These are phyloP conservation scores for Xiphophorus birchmanni DNA, from an alignment of 2,797 vertebrate genomes.

Conservation along the genomic window DNA sequence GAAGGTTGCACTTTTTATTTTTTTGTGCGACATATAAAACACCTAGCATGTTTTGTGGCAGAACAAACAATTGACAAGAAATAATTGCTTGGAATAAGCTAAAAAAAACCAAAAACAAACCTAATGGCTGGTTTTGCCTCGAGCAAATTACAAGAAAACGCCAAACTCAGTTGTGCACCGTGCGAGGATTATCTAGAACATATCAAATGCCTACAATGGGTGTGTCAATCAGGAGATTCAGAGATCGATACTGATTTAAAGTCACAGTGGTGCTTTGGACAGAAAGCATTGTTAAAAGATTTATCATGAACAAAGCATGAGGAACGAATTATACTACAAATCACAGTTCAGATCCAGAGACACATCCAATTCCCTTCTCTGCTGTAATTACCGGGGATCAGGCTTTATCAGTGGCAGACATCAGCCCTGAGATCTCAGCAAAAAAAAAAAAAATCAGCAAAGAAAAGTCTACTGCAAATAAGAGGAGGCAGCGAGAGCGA, in stretches of 20 bases:
- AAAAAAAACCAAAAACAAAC: background rate
- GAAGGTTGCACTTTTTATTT: background rate
- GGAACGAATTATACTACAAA: conserved; percentile 51
- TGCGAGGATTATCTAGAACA: background rate
- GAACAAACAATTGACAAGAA: conserved; percentile 41
- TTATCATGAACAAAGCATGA: conserved; percentile 65
- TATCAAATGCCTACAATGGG: background rate
- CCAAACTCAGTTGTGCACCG: background rate
- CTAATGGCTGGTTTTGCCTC: background rate
- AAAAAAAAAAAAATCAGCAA: conserved; percentile 55
- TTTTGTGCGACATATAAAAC: background rate
- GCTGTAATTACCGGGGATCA: conserved; percentile 74
- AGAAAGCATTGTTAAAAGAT: conserved; percentile 70
- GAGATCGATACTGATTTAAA: conserved; percentile 21
- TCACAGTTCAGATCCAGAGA: conserved; percentile 66
- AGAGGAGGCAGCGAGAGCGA: conserved; percentile 37
- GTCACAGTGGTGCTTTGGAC: conserved; percentile 59
- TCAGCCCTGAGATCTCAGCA: conserved; percentile 64
- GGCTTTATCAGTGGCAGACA: conserved; percentile 75
- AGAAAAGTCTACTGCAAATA: conserved; percentile 65
- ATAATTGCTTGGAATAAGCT: conserved; percentile 36
- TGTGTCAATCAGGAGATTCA: background rate
- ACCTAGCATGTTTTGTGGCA: background rate
- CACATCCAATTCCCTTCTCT: conserved; percentile 70
- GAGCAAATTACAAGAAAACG: background rate